Evolutionary conservation across 2,797 vertebrate species (phyloP).

Genomic region (Menidia menidia): DNA sequence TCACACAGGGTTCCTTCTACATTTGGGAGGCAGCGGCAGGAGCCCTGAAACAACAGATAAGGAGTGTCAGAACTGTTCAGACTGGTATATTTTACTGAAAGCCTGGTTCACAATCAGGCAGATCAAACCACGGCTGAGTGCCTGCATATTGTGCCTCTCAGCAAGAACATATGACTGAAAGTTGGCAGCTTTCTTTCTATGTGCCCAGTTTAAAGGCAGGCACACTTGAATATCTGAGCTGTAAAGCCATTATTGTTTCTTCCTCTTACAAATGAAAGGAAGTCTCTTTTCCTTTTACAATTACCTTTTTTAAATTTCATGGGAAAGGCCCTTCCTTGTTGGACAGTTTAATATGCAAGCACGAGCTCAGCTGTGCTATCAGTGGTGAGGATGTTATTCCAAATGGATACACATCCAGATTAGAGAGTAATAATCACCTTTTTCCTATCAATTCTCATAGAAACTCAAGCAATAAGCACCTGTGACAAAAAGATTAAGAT

Average conservation of each 20-base stretch:
- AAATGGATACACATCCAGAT: constrained; percentile 41
- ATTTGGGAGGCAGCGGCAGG: constrained; percentile 85
- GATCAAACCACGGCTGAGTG: constrained; percentile 15
- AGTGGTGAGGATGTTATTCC: constrained; percentile 14
- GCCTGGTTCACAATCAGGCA: constrained; percentile 20
- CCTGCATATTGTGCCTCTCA: constrained; percentile 6
- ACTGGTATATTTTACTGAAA: constrained; percentile 17
- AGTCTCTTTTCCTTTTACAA: constrained; percentile 66
- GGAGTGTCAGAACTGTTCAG: constrained; percentile 20
- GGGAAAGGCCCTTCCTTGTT: constrained; percentile 53
- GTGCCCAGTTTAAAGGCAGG: constrained; percentile 27
- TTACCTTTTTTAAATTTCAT: constrained; percentile 45
- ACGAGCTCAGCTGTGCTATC: constrained; percentile 38
- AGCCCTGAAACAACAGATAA: constrained; percentile 79
- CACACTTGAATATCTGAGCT: constrained; percentile 16
- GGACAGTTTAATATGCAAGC: constrained; percentile 18
- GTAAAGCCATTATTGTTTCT: constrained; percentile 30
- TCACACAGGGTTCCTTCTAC: constrained; percentile 87
- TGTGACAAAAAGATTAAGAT: neutral
- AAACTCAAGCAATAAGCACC: constrained; percentile 14
- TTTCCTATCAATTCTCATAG: constrained; percentile 22
- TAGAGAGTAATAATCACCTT: constrained; percentile 11
- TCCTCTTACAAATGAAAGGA: constrained; percentile 61
- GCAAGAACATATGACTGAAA: constrained; percentile 25
- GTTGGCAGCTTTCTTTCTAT: neutral